phyloP scores from a whole-genome alignment of 2,888 invertebrate genomes.

The Hemistola chrysoprasaria region DNA sequence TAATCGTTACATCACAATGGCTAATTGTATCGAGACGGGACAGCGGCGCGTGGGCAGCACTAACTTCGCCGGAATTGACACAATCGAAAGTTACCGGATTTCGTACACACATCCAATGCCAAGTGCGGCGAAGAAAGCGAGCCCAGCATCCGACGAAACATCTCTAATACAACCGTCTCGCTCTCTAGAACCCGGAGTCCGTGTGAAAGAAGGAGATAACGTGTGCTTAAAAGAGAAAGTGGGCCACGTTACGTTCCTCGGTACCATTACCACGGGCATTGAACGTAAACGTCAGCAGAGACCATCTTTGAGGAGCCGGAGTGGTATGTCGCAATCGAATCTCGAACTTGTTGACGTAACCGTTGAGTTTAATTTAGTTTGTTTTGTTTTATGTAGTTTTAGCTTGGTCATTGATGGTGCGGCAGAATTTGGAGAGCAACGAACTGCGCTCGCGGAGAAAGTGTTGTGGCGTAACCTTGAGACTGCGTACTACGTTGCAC shows the following conservation, averaged over 20 bases:
- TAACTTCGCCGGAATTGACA: slow-evolving; percentile 48
- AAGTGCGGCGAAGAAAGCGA: slow-evolving; percentile 81
- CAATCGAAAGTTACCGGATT: slow-evolving; percentile 80
- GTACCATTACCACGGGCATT: slow-evolving; percentile 78
- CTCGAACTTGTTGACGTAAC: slow-evolving; percentile 33
- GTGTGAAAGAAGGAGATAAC: slow-evolving; percentile 64
- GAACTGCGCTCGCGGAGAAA: slow-evolving; percentile 72
- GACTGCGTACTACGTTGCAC: slow-evolving; percentile 58
- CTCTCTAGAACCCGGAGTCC: slow-evolving; percentile 44
- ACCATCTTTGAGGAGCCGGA: slow-evolving; percentile 44
- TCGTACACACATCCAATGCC: slow-evolving; percentile 73
- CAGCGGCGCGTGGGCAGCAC: slow-evolving; percentile 43
- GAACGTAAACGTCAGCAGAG: slow-evolving; percentile 75
- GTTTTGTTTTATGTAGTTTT: slow-evolving; percentile 40
- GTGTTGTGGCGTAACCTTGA: slow-evolving; percentile 80
- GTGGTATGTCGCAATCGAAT: slow-evolving; percentile 33
- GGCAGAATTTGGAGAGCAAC: slow-evolving; percentile 77
- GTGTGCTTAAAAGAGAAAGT: slow-evolving; percentile 80
- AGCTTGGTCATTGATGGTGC: slow-evolving; percentile 52
- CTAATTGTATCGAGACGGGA: slow-evolving; percentile 57
- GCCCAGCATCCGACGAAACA: slow-evolving; percentile 62
- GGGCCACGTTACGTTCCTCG: slow-evolving; percentile 80
- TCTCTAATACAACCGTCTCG: slow-evolving; percentile 60
- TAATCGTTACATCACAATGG: slow-evolving; percentile 60
- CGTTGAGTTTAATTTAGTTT: slow-evolving; percentile 37